Base-by-base conservation (phyloP, 2,797 vertebrate species). In the Catharus ustulatus region DNA sequence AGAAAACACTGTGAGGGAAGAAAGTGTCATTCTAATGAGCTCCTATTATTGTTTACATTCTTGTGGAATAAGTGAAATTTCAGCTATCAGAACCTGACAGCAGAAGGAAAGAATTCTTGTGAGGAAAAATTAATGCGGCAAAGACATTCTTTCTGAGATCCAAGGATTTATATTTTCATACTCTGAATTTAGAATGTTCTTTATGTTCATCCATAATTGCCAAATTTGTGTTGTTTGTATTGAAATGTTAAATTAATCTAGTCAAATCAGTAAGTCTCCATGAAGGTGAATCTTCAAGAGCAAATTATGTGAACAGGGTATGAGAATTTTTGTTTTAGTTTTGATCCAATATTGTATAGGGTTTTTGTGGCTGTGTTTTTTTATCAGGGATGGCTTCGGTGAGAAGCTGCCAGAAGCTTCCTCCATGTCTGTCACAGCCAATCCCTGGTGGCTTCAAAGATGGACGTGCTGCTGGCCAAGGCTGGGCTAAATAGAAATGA, bases 41-140 rank as follows among this genome's bases (percentile, higher is more conserved):
- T 91, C 67, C 49, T 94, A 57, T 93, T 87, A 95, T 82, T 95
- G 84, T 93, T 96, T 95, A 94, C 62, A 49, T 87, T 94, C 45
- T 78, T 46, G 34, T 76, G 87, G 10, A 59, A 26, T 46, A 89
- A 68, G 63, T 85, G 57, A 42, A 77, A 95, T 93, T 91, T 91
- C 74, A 89, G 63, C 20, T 72, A 64, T 67, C 7, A 22, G 55
- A 94, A 88, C 19, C 34, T 90, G 76, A 92, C 84, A 95, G 71
- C 29, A 73, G 62, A 94, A 84, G 66, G 46, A 82, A 93, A 82
- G 34, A 45, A 51, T 86, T 79, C 61, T 90, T 94, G 43, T 84
- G 80, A 81, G 54, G 42, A 84, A 96, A 95, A 94, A 69, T 23
- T 66, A 46, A 71, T 54, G 29, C 30, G 49, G 62, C 22, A 7